Evolutionary conservation across 2,888 invertebrate genomes (phyloP), one percentile per base, ranked within the genome.

Genomic region (Noctua comes): DNA sequence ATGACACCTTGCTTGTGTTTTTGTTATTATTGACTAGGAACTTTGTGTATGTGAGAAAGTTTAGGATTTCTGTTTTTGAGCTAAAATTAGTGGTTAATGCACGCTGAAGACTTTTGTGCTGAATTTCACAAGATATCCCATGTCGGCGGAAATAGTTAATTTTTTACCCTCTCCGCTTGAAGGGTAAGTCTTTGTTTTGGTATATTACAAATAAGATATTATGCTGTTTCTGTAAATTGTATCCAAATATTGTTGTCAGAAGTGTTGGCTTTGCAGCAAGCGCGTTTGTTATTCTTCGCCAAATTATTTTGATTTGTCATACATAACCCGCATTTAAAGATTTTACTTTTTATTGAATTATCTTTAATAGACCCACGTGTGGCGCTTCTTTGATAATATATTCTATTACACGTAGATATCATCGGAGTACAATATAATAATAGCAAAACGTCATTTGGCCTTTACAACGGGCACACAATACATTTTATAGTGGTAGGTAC

Each of bases 151-250:
- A n/a, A 74, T 74, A 27, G 57, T 72, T 21, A 0, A 54, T 27
- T 78, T 82, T 68, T 69, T 79, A 66, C 40, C 51, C n/a, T 27
- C 65, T 51, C 43, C 57, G 51, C 18, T 68, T 62, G 72, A 77
- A 70, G n/a, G 89, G 89, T 90, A 79, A 86, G 82, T 68, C 54
- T 46, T 57, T 66, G n/a, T 65, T 64, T 40, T 71, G 8, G 43
- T 16, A n/a, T 43, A 48, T 62, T 21, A 8, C 54, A 40, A 6
- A 46, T 0, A 2, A 27, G 16, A 7, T 59, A 59, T 16, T 59
- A 59, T 16, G 8, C 3, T 31, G 21, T 59, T 27, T 59, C 62
- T 21, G 4, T 21, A 66, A n/a, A n/a, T 13, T 40, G 16, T 65
- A 40, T 40, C 24, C 40, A 65, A 64, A 24, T 16, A 46, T 13